Evolutionary conservation across 2,888 invertebrate species (phyloP), one percentile per base, ranked within the genome.

Genomic region (Tetranychus piercei): DNA sequence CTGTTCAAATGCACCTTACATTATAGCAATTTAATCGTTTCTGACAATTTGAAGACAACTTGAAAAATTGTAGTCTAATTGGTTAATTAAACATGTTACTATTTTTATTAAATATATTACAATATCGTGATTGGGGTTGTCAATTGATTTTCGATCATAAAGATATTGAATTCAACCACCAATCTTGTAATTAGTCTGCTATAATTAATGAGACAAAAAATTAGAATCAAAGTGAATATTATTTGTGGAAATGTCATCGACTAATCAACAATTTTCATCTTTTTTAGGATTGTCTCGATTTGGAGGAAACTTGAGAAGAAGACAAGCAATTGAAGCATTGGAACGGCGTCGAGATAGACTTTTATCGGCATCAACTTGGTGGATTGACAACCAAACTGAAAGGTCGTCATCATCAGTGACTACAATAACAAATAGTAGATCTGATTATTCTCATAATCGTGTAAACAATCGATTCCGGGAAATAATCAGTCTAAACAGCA

Each of bases 261-360:
- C 55, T 55, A 55, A 55, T 55, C 15, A 15, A 55, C 23, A 6
- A 69, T 23, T 22, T 69, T 20, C 18, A 69, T 20, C 20, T 4
- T 20, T 69, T 23, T 22, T 20, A 69, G 69, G 34, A 69, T 23
- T 69, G 20, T 23, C 20, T 69, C 69, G 34, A 20, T 11, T 69
- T 69, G 22, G 22, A 20, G 22, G 34, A 20, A 69, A 69, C 34
- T 23, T 69, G 20, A 20, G 69, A 69, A 18, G 69, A 69, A n/a
- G 20, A 69, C 69, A 69, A 69, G 69, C 69, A 20, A 69, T 69
- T 22, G 22, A 23, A 20, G 69, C 69, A 11, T 22, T 69, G 69
- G 69, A 69, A 69, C n/a, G 69, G 23, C 69, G 69, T 20, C 66
- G 69, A 23, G 69, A 55, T 55, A 55, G 55, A 55, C 55, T 55